phyloP scores from a whole-genome alignment of 2,797 vertebrate genomes.

The Fistularia tabacaria region DNA sequence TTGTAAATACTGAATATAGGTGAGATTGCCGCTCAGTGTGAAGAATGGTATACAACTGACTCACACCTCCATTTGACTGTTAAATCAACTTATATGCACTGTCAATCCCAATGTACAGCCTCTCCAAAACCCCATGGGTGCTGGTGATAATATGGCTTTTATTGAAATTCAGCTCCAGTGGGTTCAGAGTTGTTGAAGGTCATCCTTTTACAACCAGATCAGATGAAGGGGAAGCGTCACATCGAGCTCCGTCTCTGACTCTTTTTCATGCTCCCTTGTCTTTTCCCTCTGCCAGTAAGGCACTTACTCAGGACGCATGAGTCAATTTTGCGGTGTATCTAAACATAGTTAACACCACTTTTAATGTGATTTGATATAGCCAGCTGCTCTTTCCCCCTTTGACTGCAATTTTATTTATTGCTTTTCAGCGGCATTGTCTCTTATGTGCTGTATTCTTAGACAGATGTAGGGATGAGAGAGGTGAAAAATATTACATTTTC shows the following conservation, averaged over 20 bases:
- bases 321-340: conserved; percentile 58
- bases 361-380: conserved; percentile 56
- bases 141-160: conserved; percentile 72
- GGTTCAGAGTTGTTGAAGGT: conserved; percentile 75
- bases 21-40: conserved; percentile 28
- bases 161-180: conserved; percentile 72
- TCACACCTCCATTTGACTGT: conserved; percentile 68
- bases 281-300: conserved; percentile 29
- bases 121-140: conserved; percentile 51
- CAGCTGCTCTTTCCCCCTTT: conserved; percentile 23
- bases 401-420: conserved; percentile 30
- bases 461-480: background rate
- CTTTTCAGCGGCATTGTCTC: conserved; percentile 22
- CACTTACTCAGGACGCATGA: conserved; percentile 29
- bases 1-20: conserved; percentile 28
- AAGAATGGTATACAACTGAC: conserved; percentile 54
- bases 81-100: conserved; percentile 61
- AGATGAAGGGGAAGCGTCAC: conserved; percentile 17
- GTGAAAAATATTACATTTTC: conserved; percentile 9
- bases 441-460: conserved; percentile 14
- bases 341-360: conserved; percentile 61
- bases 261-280: conserved; percentile 32
- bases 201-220: conserved; percentile 50
- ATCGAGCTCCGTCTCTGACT: conserved; percentile 17
- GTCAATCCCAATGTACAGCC: conserved; percentile 53